These are phyloP conservation scores for Lepilemur septentrionalis DNA, from an alignment of 2,797 vertebrate species.

Conservation along the genomic window DNA sequence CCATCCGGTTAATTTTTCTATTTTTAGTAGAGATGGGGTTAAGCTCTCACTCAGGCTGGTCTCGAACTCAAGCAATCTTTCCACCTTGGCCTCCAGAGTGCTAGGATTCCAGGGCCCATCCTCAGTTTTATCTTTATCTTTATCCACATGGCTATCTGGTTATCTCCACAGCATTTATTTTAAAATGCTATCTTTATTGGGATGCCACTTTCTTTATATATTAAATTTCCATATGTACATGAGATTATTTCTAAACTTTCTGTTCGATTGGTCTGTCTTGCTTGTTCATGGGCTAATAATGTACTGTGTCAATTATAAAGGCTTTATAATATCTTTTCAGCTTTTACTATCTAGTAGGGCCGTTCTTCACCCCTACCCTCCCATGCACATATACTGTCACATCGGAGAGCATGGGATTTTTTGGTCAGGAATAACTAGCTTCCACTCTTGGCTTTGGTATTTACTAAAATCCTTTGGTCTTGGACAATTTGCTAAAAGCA, in stretches of 20 bases:
- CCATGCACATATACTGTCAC: not conserved
- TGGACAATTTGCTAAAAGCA: not conserved
- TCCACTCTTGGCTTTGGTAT: not conserved
- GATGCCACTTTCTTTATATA: not conserved
- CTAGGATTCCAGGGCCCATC: not conserved
- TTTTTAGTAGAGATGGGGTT: not conserved
- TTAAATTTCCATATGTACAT: not conserved
- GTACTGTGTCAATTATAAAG: not conserved
- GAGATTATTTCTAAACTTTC: not conserved
- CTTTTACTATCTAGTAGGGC: not conserved
- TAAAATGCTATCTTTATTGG: not conserved
- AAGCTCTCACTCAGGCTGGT: not conserved
- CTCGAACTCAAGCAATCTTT: not conserved
- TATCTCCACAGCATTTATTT: not conserved
- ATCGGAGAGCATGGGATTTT: not conserved
- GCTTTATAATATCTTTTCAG: not conserved
- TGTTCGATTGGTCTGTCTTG: not conserved
- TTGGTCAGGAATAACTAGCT: not conserved
- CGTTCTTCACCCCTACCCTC: not conserved
- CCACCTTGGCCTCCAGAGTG: not conserved
- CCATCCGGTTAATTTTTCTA: not conserved
- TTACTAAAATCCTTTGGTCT: not conserved
- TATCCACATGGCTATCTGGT: not conserved
- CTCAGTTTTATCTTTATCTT: not conserved
- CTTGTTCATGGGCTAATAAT: not conserved